Conservation (phyloP, 2,888 invertebrate genomes). For the Holacanthella duospinosa region DNA sequence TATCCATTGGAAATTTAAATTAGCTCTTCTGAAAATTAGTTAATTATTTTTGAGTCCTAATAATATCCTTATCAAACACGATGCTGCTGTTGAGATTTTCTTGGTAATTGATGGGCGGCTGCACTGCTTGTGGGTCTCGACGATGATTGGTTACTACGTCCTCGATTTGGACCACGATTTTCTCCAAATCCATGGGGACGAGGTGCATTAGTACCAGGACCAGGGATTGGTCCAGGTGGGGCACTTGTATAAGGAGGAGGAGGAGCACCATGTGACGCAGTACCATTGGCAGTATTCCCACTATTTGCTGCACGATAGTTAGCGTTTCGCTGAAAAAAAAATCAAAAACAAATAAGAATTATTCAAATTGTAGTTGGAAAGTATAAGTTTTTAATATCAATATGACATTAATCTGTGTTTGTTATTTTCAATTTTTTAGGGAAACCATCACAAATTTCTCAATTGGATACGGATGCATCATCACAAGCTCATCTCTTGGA, state of each 20-base stretch:
- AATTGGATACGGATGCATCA: too few relatives aligned
- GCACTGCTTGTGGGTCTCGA: not conserved
- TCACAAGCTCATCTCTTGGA: too few relatives aligned
- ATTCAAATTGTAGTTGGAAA: too few relatives aligned
- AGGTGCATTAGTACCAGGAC: conserved; percentile 44
- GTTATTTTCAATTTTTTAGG: too few relatives aligned
- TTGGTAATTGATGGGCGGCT: not conserved
- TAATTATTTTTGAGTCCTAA: not conserved
- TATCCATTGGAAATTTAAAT: too few relatives aligned
- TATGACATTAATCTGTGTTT: too few relatives aligned
- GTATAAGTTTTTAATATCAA: not conserved
- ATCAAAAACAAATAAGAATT: conserved; percentile 4
- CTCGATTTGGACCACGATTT: conserved; percentile 50
- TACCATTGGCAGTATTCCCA: conserved; percentile 38
- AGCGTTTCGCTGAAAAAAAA: conserved; percentile 29
- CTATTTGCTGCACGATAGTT: conserved; percentile 36
- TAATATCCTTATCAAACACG: conserved; percentile 33
- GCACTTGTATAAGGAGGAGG: conserved; percentile 38
- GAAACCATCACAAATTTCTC: too few relatives aligned
- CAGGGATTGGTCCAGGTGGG: conserved; percentile 39
- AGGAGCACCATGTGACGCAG: conserved; percentile 41
- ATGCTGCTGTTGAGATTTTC: conserved; percentile 32
- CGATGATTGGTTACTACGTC: conserved; percentile 21
- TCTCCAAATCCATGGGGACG: conserved; percentile 61
- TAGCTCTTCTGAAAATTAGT: too few relatives aligned